Percentiles rank a stretch among this genome's conserved stretches.
Conservation (phyloP, 2,888 invertebrate species). For the Dascillus cervinus region DNA sequence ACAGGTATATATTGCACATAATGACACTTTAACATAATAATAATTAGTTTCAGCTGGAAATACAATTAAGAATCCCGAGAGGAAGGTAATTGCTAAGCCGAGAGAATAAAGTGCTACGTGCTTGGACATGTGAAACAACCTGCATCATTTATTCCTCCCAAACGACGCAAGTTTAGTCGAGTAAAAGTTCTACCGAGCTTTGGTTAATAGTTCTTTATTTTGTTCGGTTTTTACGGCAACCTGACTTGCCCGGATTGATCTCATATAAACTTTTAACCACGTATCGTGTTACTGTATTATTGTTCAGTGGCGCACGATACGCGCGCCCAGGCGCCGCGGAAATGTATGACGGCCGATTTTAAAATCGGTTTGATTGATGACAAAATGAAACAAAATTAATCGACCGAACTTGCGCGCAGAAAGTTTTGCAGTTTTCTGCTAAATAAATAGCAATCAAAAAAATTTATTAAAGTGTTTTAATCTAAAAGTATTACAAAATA, state of each 20-base stretch:
- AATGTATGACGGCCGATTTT: too few relatives aligned
- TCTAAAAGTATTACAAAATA: too few relatives aligned
- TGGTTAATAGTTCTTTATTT: conserved; percentile 36
- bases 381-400: too few relatives aligned
- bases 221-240: conserved; percentile 31
- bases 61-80: conserved; percentile 20
- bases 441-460: too few relatives aligned
- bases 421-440: too few relatives aligned
- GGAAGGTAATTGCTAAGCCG: conserved; percentile 23
- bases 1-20: too few relatives aligned
- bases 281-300: background rate
- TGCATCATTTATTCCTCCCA: conserved; percentile 24
- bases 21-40: conserved; percentile 9
- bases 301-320: too few relatives aligned
- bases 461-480: too few relatives aligned
- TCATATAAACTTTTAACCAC: conserved; percentile 25
- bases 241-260: conserved; percentile 29
- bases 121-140: conserved; percentile 28
- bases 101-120: conserved; percentile 26
- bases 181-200: conserved; percentile 31
- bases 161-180: conserved; percentile 27
- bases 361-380: too few relatives aligned
- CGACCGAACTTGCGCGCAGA: too few relatives aligned
- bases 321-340: too few relatives aligned
- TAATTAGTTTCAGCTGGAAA: too few relatives aligned